Evolutionary conservation across 2,113 vertebrate genomes (phyloP).

Genomic region (Taurulus bubalis): DNA sequence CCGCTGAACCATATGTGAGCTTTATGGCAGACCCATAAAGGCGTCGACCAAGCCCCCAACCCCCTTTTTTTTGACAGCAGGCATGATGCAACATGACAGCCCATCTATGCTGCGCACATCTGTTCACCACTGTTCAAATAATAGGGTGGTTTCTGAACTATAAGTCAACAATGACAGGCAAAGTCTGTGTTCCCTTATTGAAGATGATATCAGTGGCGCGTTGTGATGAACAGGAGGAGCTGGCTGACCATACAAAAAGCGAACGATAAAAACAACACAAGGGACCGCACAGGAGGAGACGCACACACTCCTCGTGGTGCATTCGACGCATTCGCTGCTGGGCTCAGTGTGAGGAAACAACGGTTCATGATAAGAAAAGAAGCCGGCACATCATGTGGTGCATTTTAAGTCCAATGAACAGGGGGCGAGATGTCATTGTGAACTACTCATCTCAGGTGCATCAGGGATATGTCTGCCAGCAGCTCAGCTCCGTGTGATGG

Average conservation of each 20-base stretch:
- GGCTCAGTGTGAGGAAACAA: constrained; percentile 42
- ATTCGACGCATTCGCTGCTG: constrained; percentile 45
- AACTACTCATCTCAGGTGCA: constrained; percentile 64
- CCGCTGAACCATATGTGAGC: constrained; percentile 39
- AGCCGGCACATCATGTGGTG: constrained; percentile 41
- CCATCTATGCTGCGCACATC: constrained; percentile 67
- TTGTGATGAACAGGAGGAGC: constrained; percentile 71
- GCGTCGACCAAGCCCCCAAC: constrained; percentile 29
- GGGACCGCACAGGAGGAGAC: constrained; percentile 42
- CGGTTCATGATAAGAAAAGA: constrained; percentile 61
- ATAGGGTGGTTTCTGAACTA: constrained; percentile 50
- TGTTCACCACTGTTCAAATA: constrained; percentile 72
- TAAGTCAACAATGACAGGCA: constrained; percentile 75
- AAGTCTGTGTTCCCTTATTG: constrained; percentile 75
- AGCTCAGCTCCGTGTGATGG: constrained; percentile 56
- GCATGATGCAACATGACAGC: constrained; percentile 59
- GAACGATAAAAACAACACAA: constrained; percentile 52
- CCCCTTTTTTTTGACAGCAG: constrained; percentile 9
- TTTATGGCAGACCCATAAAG: constrained; percentile 32
- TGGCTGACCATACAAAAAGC: constrained; percentile 67
- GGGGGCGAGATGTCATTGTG: constrained; percentile 37
- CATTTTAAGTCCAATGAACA: constrained; percentile 63
- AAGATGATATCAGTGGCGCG: constrained; percentile 80
- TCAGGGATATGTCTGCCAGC: constrained; percentile 46
- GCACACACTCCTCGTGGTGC: constrained; percentile 46